phyloP scores from a whole-genome alignment of 2,888 invertebrate genomes.

The Cremastobaeus sp. region DNA sequence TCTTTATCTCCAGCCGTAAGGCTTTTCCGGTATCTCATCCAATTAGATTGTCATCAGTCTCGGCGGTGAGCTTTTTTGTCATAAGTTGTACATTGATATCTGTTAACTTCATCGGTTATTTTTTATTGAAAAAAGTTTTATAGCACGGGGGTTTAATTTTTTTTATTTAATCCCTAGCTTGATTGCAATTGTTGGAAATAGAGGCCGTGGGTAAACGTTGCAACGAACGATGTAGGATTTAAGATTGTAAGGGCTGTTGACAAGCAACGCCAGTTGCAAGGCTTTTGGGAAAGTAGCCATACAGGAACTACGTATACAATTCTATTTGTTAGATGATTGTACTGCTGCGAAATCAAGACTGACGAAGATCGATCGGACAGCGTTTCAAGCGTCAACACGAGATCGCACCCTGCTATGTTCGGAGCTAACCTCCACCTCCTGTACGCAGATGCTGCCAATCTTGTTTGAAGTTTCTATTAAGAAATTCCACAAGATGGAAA shows the following conservation, averaged over 20 bases:
- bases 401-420: conserved; percentile 65
- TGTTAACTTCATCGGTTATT: conserved; percentile 6
- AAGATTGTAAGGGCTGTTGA: conserved; percentile 70
- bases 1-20: conserved; percentile 26
- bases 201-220: conserved; percentile 33
- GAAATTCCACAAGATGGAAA: conserved; percentile 70
- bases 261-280: conserved; percentile 75
- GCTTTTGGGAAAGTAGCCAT: conserved; percentile 68
- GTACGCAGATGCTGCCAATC: conserved; percentile 76
- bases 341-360: conserved; percentile 78
- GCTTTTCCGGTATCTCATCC: conserved; percentile 38
- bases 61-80: conserved; percentile 9
- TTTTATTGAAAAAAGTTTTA: conserved; percentile 9
- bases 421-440: conserved; percentile 59
- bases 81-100: not conserved
- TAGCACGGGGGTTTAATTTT: no score
- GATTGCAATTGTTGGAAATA: conserved; percentile 19
- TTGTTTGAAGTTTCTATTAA: conserved; percentile 76
- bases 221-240: conserved; percentile 46
- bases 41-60: conserved; percentile 44
- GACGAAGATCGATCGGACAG: conserved; percentile 78
- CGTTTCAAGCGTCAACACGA: conserved; percentile 76
- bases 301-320: conserved; percentile 74
- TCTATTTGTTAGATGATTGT: conserved; percentile 79
- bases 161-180: no score